Percentiles rank a stretch among this genome's conserved stretches.
phyloP scores from a whole-genome alignment of 2,113 vertebrate genomes.

The Triplophysa siluroides region DNA sequence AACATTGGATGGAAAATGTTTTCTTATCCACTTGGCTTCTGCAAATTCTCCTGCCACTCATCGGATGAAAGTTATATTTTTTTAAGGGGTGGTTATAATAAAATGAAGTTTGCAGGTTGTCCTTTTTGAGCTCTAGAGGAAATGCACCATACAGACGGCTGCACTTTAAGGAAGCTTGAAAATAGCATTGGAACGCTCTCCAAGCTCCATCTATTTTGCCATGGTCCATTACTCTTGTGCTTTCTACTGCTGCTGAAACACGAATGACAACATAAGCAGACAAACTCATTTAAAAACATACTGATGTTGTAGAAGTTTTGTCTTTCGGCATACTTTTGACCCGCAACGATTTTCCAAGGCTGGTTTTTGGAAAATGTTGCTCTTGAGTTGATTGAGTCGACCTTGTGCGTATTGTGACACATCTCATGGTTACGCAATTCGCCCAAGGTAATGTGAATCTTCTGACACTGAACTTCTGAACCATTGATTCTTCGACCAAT shows the following conservation, averaged over 20 bases:
- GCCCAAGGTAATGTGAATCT: background rate
- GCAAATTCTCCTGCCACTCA: slow-evolving; percentile 22
- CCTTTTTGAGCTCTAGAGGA: slow-evolving; percentile 15
- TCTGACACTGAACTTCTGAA: background rate
- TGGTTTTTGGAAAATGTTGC: background rate
- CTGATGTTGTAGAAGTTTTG: slow-evolving; percentile 2
- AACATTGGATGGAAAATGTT: slow-evolving; percentile 46
- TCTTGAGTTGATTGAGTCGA: background rate
- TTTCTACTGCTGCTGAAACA: background rate
- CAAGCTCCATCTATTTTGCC: background rate
- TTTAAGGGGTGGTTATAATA: background rate
- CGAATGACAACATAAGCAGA: slow-evolving; percentile 18
- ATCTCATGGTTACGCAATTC: background rate
- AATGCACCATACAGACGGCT: background rate
- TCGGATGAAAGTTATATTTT: slow-evolving; percentile 26
- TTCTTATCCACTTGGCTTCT: slow-evolving; percentile 35
- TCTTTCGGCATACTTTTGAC: background rate
- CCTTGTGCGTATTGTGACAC: background rate
- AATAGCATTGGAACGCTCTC: slow-evolving; percentile 6
- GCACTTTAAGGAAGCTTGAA: background rate
- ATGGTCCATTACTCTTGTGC: slow-evolving; percentile 5
- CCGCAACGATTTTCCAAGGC: background rate
- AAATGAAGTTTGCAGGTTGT: slow-evolving; percentile 24
- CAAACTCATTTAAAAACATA: slow-evolving; percentile 15
- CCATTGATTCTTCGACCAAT: background rate